phyloP scores from a whole-genome alignment of 2,888 invertebrate species.

The Acanthacorydalis orientalis region DNA sequence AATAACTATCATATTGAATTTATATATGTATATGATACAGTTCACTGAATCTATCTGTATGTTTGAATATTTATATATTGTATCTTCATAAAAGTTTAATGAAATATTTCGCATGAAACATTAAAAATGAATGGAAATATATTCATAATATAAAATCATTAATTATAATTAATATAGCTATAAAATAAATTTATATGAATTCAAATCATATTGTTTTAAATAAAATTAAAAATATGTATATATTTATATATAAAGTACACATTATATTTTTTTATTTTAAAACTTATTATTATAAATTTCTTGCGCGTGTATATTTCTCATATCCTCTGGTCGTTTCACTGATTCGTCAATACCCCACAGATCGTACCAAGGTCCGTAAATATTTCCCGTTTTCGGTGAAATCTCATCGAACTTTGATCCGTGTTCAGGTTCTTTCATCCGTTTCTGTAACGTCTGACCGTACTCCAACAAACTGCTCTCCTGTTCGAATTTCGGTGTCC shows the following conservation, averaged over 20 bases:
- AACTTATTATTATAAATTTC: slow-evolving; percentile 5
- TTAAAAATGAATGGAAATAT: background rate
- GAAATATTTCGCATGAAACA: background rate
- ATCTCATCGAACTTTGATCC: slow-evolving; percentile 27
- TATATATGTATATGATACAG: no score
- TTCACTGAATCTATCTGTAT: no score
- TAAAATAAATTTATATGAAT: background rate
- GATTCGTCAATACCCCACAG: slow-evolving; percentile 65
- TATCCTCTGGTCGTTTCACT: slow-evolving; percentile 22
- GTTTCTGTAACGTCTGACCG: slow-evolving; percentile 25
- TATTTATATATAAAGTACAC: no score
- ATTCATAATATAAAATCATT: background rate
- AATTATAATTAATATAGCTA: background rate
- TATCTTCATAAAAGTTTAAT: no score
- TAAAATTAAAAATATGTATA: no score
- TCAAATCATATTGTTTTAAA: no score
- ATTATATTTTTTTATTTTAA: background rate
- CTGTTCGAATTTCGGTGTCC: slow-evolving; percentile 19
- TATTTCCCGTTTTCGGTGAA: slow-evolving; percentile 43
- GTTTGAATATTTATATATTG: no score
- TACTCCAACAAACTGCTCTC: slow-evolving; percentile 24
- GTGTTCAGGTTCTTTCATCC: slow-evolving; percentile 24
- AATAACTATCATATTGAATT: no score
- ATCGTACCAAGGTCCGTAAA: slow-evolving; percentile 80
- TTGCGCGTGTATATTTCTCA: background rate